Base-by-base conservation (phyloP, 2,113 vertebrate genomes). In the Scortum barcoo region DNA sequence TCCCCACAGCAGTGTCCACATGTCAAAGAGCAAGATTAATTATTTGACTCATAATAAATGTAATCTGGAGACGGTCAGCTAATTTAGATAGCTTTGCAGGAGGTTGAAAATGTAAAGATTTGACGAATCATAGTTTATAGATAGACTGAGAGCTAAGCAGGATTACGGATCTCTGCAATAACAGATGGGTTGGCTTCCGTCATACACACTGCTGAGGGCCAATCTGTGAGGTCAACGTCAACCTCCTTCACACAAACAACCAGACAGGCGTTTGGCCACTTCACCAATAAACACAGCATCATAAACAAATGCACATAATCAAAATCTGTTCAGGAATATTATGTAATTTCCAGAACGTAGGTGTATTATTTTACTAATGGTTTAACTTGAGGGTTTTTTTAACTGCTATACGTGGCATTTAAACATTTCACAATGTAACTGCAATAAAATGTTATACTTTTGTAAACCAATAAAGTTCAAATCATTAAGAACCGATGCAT, bases 151-250 rank as follows among this genome's bases (percentile, higher is more conserved):
- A 68, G 75, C 80, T 53, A 70, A 72, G 58, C 72, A 46, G 86
- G 88, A 92, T 89, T 86, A 89, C 81, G 63, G 86, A 73, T 86
- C 86, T 71, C 48, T 78, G 78, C 67, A 86, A 74, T 50, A 87
- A 89, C 93, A 92, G 92, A 92, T 93, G 93, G 93, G 38, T 78
- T 73, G 76, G 80, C 90, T 85, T 89, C 86, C 71, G 68, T 76
- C 82, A 76, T 42, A 86, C 83, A 72, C 69, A 67, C 76, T 77
- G 84, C 84, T 83, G 87, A 87, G 87, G 88, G 81, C 89, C 86
- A 69, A 78, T 80, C 48, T 74, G 82, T 12, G 58, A 85, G 72
- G 79, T 70, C 44, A 75, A 60, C 74, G 50, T 87, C 81, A 53
- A 56, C 71, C 68, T 81, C 78, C 54, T 78, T 77, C 83, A 86